Conservation (phyloP, 2,113 vertebrate species). For the Myotis lucifugus region DNA sequence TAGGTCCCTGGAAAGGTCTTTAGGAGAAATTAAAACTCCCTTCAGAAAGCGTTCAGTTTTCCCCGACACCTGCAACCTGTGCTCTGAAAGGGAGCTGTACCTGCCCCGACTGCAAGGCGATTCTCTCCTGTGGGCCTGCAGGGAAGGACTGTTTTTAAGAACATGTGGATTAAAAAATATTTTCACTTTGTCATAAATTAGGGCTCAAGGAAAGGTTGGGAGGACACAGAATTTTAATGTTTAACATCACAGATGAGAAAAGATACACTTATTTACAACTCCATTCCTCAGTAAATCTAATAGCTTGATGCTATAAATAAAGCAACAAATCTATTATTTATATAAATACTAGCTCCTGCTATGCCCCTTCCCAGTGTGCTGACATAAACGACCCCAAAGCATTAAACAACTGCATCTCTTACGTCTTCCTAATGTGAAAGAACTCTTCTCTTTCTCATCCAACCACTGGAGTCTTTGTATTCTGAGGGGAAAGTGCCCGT, state of each 20-base stretch:
- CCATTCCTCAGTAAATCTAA: slow-evolving; percentile 52
- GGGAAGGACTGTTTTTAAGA: slow-evolving; percentile 50
- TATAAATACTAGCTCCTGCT: slow-evolving; percentile 31
- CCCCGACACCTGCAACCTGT: not conserved
- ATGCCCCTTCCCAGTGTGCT: not conserved
- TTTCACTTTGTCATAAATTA: slow-evolving; percentile 59
- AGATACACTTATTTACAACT: slow-evolving; percentile 62
- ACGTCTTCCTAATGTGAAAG: not conserved
- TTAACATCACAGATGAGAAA: slow-evolving; percentile 48
- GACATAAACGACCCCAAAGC: not conserved
- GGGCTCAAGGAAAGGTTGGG: not conserved
- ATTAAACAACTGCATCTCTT: not conserved
- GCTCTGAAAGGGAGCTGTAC: slow-evolving; percentile 55
- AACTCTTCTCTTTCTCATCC: not conserved
- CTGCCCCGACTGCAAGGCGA: slow-evolving; percentile 73
- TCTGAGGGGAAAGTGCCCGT: not conserved
- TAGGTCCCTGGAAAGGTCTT: slow-evolving; percentile 61
- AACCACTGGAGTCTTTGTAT: not conserved
- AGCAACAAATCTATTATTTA: slow-evolving; percentile 55
- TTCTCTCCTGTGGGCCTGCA: slow-evolving; percentile 70
- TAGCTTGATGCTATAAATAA: slow-evolving; percentile 53
- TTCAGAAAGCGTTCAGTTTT: slow-evolving; percentile 66
- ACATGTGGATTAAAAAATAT: slow-evolving; percentile 64
- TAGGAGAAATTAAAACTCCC: not conserved
- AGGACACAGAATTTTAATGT: slow-evolving; percentile 35